A percentile compares a stretch with the other conserved stretches of the same genome.
Evolutionary conservation across 35 echinoderm and acorn worm species (phyloP).

Genomic region (Eucidaris tribuloides): DNA sequence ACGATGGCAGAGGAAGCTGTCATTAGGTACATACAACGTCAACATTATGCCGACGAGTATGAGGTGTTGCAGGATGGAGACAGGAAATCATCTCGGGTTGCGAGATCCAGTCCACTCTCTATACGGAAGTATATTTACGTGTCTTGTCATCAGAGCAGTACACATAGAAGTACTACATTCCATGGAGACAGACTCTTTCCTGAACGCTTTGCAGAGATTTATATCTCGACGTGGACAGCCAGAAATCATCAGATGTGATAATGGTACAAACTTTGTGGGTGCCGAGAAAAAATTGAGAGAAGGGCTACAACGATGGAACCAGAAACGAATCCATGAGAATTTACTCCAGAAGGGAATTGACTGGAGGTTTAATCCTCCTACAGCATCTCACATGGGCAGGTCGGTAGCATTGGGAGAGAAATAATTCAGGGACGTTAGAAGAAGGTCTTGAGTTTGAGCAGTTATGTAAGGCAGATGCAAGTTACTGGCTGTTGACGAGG

Average conservation of each 20-base stretch:
- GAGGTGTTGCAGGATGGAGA: not conserved
- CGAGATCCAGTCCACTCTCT: conserved; percentile 9
- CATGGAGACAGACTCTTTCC: conserved; percentile 41
- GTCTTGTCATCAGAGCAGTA: conserved; percentile 25
- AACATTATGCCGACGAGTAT: not conserved
- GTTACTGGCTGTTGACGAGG: conserved; percentile 14
- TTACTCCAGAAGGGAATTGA: conserved; percentile 15
- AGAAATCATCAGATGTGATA: conserved; percentile 24
- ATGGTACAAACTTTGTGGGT: conserved; percentile 47
- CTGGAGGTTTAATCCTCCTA: conserved; percentile 44
- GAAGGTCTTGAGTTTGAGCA: conserved; percentile 5
- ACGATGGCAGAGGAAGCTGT: conserved; percentile 1
- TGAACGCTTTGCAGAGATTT: conserved; percentile 54
- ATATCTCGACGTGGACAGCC: conserved; percentile 36
- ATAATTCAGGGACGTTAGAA: conserved; percentile 2
- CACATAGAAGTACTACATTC: conserved; percentile 21
- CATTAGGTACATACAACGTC: not conserved
- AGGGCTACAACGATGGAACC: not conserved
- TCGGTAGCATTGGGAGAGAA: conserved; percentile 56
- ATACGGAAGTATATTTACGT: conserved; percentile 38
- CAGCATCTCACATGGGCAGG: conserved; percentile 28
- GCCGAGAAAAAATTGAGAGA: conserved; percentile 32
- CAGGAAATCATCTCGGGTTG: not conserved
- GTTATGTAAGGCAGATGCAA: conserved; percentile 19
- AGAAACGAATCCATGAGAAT: not conserved